phyloP scores from a whole-genome alignment of 1,140 invertebrate species.

The Cyclina sinensis region DNA sequence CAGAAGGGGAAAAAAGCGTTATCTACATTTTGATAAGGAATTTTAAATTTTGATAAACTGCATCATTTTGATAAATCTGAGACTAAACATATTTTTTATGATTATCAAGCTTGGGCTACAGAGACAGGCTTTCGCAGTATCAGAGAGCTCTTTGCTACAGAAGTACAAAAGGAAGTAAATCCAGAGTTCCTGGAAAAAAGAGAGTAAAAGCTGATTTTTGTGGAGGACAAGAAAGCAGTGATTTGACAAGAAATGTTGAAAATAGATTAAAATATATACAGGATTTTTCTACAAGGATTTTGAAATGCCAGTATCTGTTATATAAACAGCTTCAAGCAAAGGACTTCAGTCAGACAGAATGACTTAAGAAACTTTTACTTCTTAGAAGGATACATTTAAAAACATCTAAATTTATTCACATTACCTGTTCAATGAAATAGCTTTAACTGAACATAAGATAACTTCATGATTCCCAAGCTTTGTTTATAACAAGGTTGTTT shows the following conservation, averaged over 20 bases:
- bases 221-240: neutral
- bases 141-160: neutral
- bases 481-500: too few relatives aligned
- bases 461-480: too few relatives aligned
- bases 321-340: too few relatives aligned
- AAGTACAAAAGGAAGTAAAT: too few relatives aligned
- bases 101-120: neutral
- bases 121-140: neutral
- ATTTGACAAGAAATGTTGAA: neutral
- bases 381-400: too few relatives aligned
- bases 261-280: neutral
- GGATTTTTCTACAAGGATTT: neutral
- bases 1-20: slow-evolving; percentile 7
- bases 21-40: slow-evolving; percentile 35
- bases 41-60: slow-evolving; percentile 60
- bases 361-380: too few relatives aligned
- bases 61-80: slow-evolving; percentile 59
- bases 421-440: too few relatives aligned
- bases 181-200: neutral
- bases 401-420: too few relatives aligned
- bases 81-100: slow-evolving; percentile 53
- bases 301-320: neutral
- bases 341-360: too few relatives aligned
- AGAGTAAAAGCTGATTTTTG: neutral
- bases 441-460: too few relatives aligned